Conservation (phyloP, 2,113 vertebrate species). For the Pachypanchax playfairii region DNA sequence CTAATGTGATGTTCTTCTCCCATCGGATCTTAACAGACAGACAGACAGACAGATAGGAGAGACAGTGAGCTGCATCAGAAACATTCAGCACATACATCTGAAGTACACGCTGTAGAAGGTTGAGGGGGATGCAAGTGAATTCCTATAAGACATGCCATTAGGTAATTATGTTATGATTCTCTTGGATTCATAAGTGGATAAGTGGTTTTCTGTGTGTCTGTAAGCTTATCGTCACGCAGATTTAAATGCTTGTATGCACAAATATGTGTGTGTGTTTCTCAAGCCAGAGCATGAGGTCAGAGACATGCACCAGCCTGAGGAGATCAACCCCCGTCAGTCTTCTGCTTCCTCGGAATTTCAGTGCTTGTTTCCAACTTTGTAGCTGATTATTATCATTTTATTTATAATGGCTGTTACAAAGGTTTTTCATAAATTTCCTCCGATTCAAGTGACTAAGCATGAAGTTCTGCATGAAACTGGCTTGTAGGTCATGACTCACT, state of each 20-base stretch:
- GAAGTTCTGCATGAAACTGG: neutral
- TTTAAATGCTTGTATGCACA: conserved; percentile 2
- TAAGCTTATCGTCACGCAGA: conserved; percentile 35
- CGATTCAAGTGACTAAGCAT: neutral
- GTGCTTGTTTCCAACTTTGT: neutral
- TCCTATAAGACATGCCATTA: conserved; percentile 48
- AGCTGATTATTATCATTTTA: neutral
- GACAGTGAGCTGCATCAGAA: conserved; percentile 39
- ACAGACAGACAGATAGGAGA: conserved; percentile 18
- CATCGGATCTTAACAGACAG: conserved; percentile 90
- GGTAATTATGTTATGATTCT: conserved; percentile 56
- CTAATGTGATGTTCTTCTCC: conserved; percentile 99
- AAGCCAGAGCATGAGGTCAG: conserved; percentile 34
- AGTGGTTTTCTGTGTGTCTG: conserved; percentile 46
- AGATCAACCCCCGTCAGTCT: conserved; percentile 14
- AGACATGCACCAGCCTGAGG: conserved; percentile 52
- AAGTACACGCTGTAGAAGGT: conserved; percentile 49
- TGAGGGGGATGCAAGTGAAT: conserved; percentile 46
- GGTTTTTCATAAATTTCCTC: neutral
- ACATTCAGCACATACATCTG: conserved; percentile 35
- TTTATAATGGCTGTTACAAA: too few species aligned
- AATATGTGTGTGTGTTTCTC: conserved; percentile 5
- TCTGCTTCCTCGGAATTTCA: conserved; percentile 1
- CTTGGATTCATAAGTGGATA: conserved; percentile 53
- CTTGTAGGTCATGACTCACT: neutral